phyloP scores from a whole-genome alignment of 2,888 invertebrate species.

The Zootermopsis nevadensis region DNA sequence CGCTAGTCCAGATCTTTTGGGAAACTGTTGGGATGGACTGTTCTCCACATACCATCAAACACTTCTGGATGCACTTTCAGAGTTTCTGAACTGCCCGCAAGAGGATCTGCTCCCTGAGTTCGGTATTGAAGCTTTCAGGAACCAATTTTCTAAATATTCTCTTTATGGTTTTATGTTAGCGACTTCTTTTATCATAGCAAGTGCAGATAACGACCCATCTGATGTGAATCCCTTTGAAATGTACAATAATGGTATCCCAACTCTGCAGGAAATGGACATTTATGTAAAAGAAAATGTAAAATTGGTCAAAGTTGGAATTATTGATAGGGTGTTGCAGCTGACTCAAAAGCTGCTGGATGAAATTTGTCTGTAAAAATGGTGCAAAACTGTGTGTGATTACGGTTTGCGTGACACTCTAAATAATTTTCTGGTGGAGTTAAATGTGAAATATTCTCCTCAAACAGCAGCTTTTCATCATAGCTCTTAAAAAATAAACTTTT shows the following conservation, averaged over 20 bases:
- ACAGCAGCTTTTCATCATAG: too few relatives aligned
- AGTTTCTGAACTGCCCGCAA: conserved; percentile 15
- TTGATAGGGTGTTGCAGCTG: not conserved
- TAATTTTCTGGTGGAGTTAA: too few relatives aligned
- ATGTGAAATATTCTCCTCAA: too few relatives aligned
- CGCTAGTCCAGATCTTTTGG: conserved; percentile 57
- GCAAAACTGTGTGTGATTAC: too few relatives aligned
- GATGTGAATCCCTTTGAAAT: not conserved
- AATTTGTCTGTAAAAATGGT: not conserved
- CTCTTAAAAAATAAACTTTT: too few relatives aligned
- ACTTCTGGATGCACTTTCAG: conserved; percentile 37
- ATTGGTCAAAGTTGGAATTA: not conserved
- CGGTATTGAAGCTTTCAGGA: conserved; percentile 22
- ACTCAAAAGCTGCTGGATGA: not conserved
- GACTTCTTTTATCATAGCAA: not conserved
- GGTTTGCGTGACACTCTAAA: too few relatives aligned
- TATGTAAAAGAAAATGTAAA: not conserved
- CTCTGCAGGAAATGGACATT: not conserved
- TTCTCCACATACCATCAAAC: conserved; percentile 56
- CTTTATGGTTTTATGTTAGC: conserved; percentile 11
- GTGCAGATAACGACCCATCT: not conserved
- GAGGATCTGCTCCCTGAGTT: conserved; percentile 33
- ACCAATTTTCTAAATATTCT: conserved; percentile 26
- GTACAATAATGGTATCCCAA: not conserved
- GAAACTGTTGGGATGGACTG: conserved; percentile 56